Evolutionary conservation across 2,888 invertebrate genomes (phyloP).

Genomic region (Eupithecia centaureata): DNA sequence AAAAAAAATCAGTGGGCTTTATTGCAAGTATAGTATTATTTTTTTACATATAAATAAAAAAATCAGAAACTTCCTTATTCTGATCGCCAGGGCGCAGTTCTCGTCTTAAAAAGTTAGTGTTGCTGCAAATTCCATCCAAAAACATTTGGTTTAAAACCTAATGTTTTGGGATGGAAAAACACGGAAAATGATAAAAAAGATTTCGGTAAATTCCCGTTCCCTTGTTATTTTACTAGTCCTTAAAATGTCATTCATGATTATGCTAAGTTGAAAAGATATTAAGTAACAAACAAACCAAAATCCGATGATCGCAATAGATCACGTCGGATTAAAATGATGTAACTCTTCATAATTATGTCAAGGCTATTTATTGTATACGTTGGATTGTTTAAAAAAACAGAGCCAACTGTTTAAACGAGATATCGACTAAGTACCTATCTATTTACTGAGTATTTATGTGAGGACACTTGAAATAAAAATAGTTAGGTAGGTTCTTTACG

Average conservation of each 20-base stretch:
- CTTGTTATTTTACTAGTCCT: not conserved
- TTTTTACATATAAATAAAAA: no score
- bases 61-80: no score
- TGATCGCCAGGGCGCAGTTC: no score
- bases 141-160: no score
- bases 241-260: not conserved
- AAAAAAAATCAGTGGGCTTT: no score
- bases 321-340: slow-evolving; percentile 34
- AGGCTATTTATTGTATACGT: slow-evolving; percentile 19
- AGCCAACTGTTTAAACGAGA: slow-evolving; percentile 11
- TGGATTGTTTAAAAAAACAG: slow-evolving; percentile 27
- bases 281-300: not conserved
- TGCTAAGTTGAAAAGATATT: not conserved
- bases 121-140: no score
- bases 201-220: no score
- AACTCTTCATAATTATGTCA: slow-evolving; percentile 37
- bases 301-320: slow-evolving; percentile 3
- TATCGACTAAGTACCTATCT: not conserved
- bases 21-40: no score
- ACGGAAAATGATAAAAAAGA: no score
- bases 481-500: not conserved
- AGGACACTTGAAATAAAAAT: slow-evolving; percentile 10
- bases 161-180: no score
- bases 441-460: not conserved
- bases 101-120: no score